These are phyloP conservation scores for Ailurus styani DNA, from an alignment of 2,113 vertebrate genomes.

Conservation along the genomic window DNA sequence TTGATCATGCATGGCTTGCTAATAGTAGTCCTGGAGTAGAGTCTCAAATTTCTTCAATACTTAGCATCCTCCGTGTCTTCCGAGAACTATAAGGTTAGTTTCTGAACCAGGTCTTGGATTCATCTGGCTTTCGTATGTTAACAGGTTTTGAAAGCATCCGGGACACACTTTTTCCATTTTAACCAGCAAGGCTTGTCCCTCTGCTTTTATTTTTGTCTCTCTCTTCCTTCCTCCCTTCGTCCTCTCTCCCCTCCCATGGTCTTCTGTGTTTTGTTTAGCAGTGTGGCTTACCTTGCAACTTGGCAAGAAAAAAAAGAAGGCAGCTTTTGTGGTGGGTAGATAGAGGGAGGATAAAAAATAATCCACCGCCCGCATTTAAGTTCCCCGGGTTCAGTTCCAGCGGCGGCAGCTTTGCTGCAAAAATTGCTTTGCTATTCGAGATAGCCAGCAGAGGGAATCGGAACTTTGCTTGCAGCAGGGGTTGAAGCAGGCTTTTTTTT, in stretches of 20 bases:
- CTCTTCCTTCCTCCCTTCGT: constrained; percentile 34
- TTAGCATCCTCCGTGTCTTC: neutral
- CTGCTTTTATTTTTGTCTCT: constrained; percentile 25
- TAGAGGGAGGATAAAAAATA: neutral
- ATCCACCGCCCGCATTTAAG: constrained; percentile 16
- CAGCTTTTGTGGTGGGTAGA: neutral
- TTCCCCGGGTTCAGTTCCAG: constrained; percentile 34
- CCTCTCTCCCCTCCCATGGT: constrained; percentile 38
- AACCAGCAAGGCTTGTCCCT: neutral
- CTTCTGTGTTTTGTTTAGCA: neutral
- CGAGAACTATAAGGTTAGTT: constrained; percentile 8
- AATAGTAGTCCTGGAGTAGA: neutral
- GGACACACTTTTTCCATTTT: neutral
- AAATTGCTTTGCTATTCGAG: constrained; percentile 70
- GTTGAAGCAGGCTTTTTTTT: constrained; percentile 71
- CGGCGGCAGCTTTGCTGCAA: constrained; percentile 39
- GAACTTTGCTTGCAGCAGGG: constrained; percentile 79
- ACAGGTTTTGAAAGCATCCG: constrained; percentile 26
- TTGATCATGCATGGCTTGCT: neutral
- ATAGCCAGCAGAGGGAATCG: constrained; percentile 89
- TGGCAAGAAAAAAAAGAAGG: constrained; percentile 13
- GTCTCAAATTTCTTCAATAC: neutral
- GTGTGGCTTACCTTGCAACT: constrained; percentile 54
- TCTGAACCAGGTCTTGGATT: neutral
- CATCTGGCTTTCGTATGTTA: neutral